Conservation (phyloP, 2,113 vertebrate species). For the Phyllostomus hastatus region DNA sequence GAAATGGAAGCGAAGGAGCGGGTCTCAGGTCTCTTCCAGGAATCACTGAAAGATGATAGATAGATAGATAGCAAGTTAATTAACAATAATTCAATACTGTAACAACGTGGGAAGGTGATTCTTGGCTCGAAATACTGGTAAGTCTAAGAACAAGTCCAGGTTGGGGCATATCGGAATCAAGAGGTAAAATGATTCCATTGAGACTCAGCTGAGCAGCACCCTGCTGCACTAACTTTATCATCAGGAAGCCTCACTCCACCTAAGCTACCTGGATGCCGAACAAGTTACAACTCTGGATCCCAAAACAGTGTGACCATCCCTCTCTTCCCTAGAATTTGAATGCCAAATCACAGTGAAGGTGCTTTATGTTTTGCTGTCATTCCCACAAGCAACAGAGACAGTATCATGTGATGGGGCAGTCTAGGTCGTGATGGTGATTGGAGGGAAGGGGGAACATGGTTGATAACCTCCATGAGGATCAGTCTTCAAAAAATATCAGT, state of each 20-base stretch:
- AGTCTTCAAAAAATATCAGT: not conserved
- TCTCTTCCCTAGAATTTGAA: not conserved
- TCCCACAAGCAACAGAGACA: not conserved
- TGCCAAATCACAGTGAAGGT: not conserved
- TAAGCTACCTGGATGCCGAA: not conserved
- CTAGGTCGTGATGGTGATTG: not conserved
- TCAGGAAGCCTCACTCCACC: not conserved
- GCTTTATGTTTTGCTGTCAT: not conserved
- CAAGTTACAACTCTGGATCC: not conserved
- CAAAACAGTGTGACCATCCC: not conserved
- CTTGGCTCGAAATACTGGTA: not conserved
- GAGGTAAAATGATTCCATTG: not conserved
- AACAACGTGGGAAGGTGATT: not conserved
- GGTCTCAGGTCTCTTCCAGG: rapidly evolving
- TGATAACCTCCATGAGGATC: not conserved
- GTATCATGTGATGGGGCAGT: not conserved
- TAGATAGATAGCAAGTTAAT: not conserved
- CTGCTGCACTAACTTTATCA: not conserved
- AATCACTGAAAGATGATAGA: not conserved
- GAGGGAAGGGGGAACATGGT: not conserved
- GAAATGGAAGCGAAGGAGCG: not conserved
- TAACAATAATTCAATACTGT: not conserved
- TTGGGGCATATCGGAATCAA: not conserved
- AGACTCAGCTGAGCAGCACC: not conserved
- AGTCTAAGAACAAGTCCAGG: not conserved